Conservation (phyloP, 2,888 invertebrate species). For the Spialia ferax region DNA sequence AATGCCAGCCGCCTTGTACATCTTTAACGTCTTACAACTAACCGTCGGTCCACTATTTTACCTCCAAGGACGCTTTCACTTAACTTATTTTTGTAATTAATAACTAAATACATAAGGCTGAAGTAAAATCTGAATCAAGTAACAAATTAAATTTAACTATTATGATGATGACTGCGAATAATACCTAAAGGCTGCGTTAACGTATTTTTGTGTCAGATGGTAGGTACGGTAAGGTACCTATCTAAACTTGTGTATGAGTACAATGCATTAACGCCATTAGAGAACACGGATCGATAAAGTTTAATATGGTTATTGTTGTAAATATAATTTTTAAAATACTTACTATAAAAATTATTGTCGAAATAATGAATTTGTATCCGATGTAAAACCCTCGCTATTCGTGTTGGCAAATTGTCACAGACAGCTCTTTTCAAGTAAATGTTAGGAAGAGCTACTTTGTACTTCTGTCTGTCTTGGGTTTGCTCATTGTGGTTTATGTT, state of each 20-base stretch:
- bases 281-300: slow-evolving; percentile 4
- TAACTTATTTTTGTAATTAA: not conserved
- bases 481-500: slow-evolving; percentile 12
- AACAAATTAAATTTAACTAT: not conserved
- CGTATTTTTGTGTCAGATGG: slow-evolving; percentile 12
- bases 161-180: slow-evolving; percentile 4
- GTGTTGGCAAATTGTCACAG: slow-evolving; percentile 63
- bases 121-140: not conserved
- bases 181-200: slow-evolving; percentile 20
- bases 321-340: slow-evolving; percentile 52
- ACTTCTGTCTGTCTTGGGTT: slow-evolving; percentile 35
- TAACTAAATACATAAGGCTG: slow-evolving; percentile 9
- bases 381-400: slow-evolving; percentile 53
- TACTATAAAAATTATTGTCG: slow-evolving; percentile 31
- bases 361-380: slow-evolving; percentile 28
- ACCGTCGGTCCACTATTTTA: slow-evolving; percentile 10
- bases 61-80: slow-evolving; percentile 5
- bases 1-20: slow-evolving; percentile 27
- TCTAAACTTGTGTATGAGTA: slow-evolving; percentile 1
- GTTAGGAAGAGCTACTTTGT: slow-evolving; percentile 23
- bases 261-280: not conserved
- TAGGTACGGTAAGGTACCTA: no score
- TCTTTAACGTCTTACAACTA: slow-evolving; percentile 2
- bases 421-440: slow-evolving; percentile 38
- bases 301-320: slow-evolving; percentile 48